Conservation (phyloP, 2,888 invertebrate species). For the Dryadula phaetusa region DNA sequence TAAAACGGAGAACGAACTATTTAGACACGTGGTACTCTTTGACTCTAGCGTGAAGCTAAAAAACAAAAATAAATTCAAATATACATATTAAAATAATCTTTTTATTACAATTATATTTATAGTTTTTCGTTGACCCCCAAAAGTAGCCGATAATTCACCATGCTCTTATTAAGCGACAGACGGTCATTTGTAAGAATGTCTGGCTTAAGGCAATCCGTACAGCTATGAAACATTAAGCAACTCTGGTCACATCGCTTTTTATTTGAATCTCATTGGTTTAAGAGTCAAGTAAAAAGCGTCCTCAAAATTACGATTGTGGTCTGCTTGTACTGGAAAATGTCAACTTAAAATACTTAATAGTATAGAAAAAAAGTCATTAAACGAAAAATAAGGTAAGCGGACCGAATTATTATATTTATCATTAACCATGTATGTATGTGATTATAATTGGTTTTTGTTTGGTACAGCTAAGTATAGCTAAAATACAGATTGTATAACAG, state of each 20-base stretch:
- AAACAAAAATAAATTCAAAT: too few species aligned
- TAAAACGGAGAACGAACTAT: too few species aligned
- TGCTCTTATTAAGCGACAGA: slow-evolving; percentile 61
- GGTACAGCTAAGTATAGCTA: slow-evolving; percentile 23
- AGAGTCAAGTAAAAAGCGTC: background rate
- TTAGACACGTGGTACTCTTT: too few species aligned
- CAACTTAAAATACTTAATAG: background rate
- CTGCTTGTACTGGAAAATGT: background rate
- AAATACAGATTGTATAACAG: slow-evolving; percentile 16
- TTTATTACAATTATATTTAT: background rate
- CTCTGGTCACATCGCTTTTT: slow-evolving; percentile 66
- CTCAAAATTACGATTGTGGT: background rate
- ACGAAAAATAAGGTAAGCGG: background rate
- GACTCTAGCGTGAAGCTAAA: too few species aligned
- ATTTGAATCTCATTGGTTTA: slow-evolving; percentile 43
- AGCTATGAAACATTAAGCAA: slow-evolving; percentile 66
- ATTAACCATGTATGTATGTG: slow-evolving; percentile 51
- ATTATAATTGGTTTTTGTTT: slow-evolving; percentile 52
- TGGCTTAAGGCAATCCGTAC: slow-evolving; percentile 64
- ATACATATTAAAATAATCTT: too few species aligned
- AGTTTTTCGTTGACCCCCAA: slow-evolving; percentile 33
- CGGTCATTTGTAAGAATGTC: slow-evolving; percentile 73
- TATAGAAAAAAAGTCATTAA: background rate
- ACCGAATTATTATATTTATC: background rate
- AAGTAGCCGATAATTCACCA: slow-evolving; percentile 69